Evolutionary conservation across 1,140 invertebrate genomes (phyloP).

Genomic region (Nasonia vitripennis): DNA sequence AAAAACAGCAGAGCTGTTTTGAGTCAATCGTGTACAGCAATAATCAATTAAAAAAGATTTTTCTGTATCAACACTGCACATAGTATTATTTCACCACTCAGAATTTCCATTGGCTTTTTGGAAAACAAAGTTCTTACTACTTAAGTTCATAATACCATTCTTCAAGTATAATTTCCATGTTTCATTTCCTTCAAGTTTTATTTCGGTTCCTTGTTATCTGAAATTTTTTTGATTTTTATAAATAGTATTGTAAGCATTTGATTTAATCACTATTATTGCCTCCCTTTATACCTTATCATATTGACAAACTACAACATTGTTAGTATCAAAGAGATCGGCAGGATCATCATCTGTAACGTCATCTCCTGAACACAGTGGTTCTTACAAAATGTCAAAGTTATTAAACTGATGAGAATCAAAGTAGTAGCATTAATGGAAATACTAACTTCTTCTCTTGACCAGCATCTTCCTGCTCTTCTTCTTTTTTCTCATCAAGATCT

Average conservation of each 20-base stretch:
- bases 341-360: slow-evolving; percentile 98
- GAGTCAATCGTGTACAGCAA: too few species aligned
- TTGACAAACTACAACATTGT: slow-evolving; percentile 99
- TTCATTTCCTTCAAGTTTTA: too few species aligned
- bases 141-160: too few species aligned
- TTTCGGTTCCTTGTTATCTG: slow-evolving; percentile 90
- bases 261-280: slow-evolving; percentile 41
- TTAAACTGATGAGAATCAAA: neutral
- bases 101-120: too few species aligned
- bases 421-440: neutral
- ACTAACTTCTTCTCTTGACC: slow-evolving; percentile 77
- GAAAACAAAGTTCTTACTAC: too few species aligned
- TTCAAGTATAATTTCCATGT: too few species aligned
- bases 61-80: too few species aligned
- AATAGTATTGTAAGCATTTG: neutral
- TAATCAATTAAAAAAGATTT: too few species aligned
- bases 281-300: slow-evolving; percentile 91
- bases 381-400: slow-evolving; percentile 73
- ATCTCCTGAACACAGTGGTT: slow-evolving; percentile 96
- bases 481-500: slow-evolving; percentile 82
- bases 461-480: too few species aligned
- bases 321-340: slow-evolving; percentile 95
- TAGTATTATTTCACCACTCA: too few species aligned
- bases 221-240: slow-evolving; percentile 52
- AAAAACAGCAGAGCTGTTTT: too few species aligned